Base-by-base conservation (phyloP, 2,888 invertebrate species). In the Caenorhabditis japonica region DNA sequence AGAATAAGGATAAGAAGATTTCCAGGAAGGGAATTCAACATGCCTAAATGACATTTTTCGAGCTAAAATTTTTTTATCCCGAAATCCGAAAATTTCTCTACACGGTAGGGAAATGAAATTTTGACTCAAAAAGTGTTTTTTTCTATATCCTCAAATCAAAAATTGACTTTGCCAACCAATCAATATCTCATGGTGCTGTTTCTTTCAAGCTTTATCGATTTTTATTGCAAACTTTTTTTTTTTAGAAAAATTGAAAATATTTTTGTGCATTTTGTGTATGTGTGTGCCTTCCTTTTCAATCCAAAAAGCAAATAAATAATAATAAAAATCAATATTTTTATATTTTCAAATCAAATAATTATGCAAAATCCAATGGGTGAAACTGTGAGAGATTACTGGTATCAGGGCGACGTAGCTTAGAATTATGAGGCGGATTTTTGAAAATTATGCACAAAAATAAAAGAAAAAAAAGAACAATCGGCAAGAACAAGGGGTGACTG, bases 1-100 rank as follows among this genome's bases (percentile, higher is more conserved):
- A 83, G 39, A 84, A 84, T 62, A 87, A 86, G 81, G 84, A 85
- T 17, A 85, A 84, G 78, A 86, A 86, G 66, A 81, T 87, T 43
- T 84, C 85, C 15, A 75, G 85, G 15, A 77, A 80, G 44, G 71
- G 61, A 30, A 33, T 69, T 15, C 75, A 77, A 53, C 64, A 71
- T 19, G 66, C 66, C 3, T 73, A 64, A 47, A 19, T 2, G 17
- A 4, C 17, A 21, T 41, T 51, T 38, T 36, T 1, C 17, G 15
- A 15, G 25, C 39, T 44, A 33, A 44, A 34, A 13, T 27, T 47
- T 3, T 8, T 15, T 38, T 34, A 21, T 27, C 21, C 30, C 27
- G 17, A 27, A 47, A 27, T 47, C 21, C 51, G 33, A 25, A 58
- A 23, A 7, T 30, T 30, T 30, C 10, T 30, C 5, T 30, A 30